These are phyloP conservation scores for Mustela lutreola DNA, from an alignment of 2,113 vertebrate species.

Conservation along the genomic window DNA sequence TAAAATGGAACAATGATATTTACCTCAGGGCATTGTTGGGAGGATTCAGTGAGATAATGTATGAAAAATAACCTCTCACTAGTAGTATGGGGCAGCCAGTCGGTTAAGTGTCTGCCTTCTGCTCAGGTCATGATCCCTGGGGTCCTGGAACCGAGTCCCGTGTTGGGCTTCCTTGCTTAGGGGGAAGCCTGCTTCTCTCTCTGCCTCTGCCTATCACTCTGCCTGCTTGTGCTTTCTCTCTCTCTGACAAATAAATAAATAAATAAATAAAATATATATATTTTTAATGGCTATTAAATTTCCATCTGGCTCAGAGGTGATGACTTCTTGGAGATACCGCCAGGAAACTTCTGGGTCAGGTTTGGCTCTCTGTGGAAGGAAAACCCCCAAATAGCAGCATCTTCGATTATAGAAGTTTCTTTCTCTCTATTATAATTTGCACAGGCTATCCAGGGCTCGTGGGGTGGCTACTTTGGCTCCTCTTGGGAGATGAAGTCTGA, in stretches of 20 bases:
- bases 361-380: not conserved
- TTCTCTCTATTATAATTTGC: not conserved
- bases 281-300: not conserved
- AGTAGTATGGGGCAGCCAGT: no score
- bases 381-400: no score
- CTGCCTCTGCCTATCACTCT: no score
- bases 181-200: no score
- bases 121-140: no score
- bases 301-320: not conserved
- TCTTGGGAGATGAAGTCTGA: not conserved
- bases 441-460: not conserved
- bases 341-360: not conserved
- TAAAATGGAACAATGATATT: not conserved
- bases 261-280: no score
- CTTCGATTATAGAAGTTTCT: not conserved
- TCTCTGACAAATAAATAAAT: no score
- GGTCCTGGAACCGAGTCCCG: no score
- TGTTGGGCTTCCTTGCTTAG: no score
- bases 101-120: no score
- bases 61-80: not conserved
- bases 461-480: not conserved
- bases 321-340: not conserved
- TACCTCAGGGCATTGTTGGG: not conserved
- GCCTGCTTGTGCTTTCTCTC: no score
- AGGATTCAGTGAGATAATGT: not conserved